Evolutionary conservation across 2,797 vertebrate species (phyloP), one percentile per base, ranked within the genome.

Genomic region (Acanthornis magna): DNA sequence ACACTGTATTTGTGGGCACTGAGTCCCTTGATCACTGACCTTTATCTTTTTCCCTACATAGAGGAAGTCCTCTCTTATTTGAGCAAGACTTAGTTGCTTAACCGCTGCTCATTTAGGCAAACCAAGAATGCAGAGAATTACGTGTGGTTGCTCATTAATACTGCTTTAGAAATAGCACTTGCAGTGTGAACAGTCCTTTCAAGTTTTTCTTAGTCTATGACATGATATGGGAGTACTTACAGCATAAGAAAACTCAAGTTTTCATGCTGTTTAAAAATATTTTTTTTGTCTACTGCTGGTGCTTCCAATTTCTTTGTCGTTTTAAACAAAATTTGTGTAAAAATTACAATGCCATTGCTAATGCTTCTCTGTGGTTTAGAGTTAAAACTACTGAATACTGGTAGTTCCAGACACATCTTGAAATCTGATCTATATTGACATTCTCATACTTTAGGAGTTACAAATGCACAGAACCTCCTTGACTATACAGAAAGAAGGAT

Each of bases 11-110:
- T 94, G 58, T 92, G 70, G 89, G 60, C 72, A 42, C 23, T 7
- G 14, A 63, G 45, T 86, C 42, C 79, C 95, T 96, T 93, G 93
- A 90, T 96, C 91, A 67, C 25, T 94, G 76, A 92, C 82, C 82
- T 95, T 93, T 88, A 88, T 89, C 65, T 38, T 72, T 83, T 55
- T 55, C 51, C 26, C 47, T 10, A 3, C 15, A 25, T 42, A 16
- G 45, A 73, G 82, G 54, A 93, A 94, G 76, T 86, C 89, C 29
- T 13, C 58, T 86, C 40, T 78, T 92, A 83, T 73, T 80, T 95
- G 51, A 81, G 58, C 63, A 92, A 75, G 87, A 61, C n/a, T 92
- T 62, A 54, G 4, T 71, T 3, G 0, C 62, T 84, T 81, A 88
- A 83, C 57, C 3, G 2, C 36, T n/a, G 47, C 38, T 94, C 62